Percentiles rank a stretch among this genome's conserved stretches.
These are phyloP conservation scores for Parnassius orleans DNA, from an alignment of 2,888 invertebrate species.

Conservation along the genomic window DNA sequence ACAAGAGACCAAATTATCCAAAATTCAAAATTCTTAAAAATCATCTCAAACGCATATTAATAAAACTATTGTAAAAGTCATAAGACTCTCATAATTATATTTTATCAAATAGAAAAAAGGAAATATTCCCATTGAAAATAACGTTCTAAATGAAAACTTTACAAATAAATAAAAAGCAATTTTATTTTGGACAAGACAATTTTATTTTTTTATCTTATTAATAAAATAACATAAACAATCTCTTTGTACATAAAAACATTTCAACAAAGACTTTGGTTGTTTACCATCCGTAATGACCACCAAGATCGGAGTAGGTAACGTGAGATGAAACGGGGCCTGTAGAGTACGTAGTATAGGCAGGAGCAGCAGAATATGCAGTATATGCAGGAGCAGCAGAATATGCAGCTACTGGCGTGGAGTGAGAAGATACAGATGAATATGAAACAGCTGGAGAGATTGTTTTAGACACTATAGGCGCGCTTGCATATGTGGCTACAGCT, in stretches of 20 bases:
- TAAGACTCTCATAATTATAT: no score
- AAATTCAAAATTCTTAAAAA: no score
- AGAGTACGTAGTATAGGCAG: slow-evolving; percentile 38
- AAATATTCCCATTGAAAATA: no score
- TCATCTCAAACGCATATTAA: no score
- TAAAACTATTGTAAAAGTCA: no score
- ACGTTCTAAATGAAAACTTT: background rate
- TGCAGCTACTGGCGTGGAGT: slow-evolving; percentile 13
- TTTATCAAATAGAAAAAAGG: no score
- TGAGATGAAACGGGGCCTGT: slow-evolving; percentile 27
- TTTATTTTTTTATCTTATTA: slow-evolving; percentile 22
- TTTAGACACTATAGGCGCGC: slow-evolving; percentile 15
- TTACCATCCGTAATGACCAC: slow-evolving; percentile 47
- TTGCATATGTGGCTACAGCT: slow-evolving; percentile 30
- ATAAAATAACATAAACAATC: slow-evolving; percentile 26
- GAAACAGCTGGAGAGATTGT: slow-evolving; percentile 18
- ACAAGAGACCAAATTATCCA: no score
- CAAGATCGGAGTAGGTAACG: slow-evolving; percentile 33
- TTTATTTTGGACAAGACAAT: slow-evolving; percentile 20
- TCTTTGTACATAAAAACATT: slow-evolving; percentile 22
- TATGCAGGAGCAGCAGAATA: slow-evolving; percentile 27
- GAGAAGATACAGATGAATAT: slow-evolving; percentile 30
- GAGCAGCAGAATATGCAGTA: slow-evolving; percentile 37
- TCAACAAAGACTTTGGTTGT: slow-evolving; percentile 32
- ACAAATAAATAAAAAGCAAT: slow-evolving; percentile 6